Conservation (phyloP, 2,888 invertebrate genomes). For the Microctonus brassicae region DNA sequence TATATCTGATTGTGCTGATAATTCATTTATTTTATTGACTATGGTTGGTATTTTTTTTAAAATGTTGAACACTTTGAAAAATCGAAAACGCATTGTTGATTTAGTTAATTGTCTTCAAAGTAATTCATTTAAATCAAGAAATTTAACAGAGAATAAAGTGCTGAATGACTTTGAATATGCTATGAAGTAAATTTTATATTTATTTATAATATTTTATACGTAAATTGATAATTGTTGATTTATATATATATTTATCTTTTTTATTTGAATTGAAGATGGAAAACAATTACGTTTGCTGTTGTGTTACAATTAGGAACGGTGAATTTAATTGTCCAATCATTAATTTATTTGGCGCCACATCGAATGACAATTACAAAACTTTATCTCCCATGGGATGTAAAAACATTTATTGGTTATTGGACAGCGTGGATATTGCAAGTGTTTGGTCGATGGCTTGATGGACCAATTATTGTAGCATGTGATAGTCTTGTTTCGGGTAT, state of each 20-base stretch:
- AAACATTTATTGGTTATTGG: conserved; percentile 13
- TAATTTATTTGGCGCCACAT: conserved; percentile 18
- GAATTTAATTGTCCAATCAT: conserved; percentile 17
- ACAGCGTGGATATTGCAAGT: conserved; percentile 10
- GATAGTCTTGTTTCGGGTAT: conserved; percentile 25
- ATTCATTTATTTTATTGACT: conserved; percentile 38
- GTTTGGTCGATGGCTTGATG: conserved; percentile 16
- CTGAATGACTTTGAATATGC: neutral
- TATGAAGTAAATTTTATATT: conserved; percentile 19
- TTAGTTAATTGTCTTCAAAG: conserved; percentile 20
- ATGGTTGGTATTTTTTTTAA: conserved; percentile 38
- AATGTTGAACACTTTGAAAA: conserved; percentile 32
- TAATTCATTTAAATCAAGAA: conserved; percentile 22
- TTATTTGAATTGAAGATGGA: conserved; percentile 18
- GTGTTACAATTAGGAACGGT: conserved; percentile 28
- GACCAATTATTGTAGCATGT: conserved; percentile 21
- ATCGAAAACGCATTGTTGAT: conserved; percentile 31
- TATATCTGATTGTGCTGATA: conserved; percentile 28
- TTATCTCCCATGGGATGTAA: conserved; percentile 26
- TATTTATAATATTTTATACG: neutral
- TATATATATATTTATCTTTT: no score
- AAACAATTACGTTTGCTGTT: conserved; percentile 21
- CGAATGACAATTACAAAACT: conserved; percentile 23
- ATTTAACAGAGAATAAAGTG: conserved; percentile 24
- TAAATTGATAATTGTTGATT: no score